Percentiles rank a stretch among this genome's conserved stretches.
Conservation (phyloP, 2,113 vertebrate genomes). For the Megaleporinus macrocephalus region DNA sequence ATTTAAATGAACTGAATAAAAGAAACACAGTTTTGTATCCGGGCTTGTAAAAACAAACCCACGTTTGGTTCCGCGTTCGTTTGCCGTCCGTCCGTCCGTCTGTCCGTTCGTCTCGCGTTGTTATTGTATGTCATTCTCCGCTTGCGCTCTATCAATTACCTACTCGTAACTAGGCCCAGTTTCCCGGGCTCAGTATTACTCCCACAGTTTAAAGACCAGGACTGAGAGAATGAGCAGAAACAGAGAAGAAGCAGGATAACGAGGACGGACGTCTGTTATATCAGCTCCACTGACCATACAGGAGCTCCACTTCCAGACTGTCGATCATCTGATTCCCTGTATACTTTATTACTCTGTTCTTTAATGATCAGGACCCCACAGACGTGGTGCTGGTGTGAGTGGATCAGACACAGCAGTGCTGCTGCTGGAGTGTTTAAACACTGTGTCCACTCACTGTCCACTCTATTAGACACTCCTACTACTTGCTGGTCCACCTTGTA, state of each 20-base stretch:
- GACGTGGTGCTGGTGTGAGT: too few species aligned
- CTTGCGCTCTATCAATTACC: constrained; percentile 38
- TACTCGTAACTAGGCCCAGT: not conserved
- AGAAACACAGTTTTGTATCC: not conserved
- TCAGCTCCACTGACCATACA: too few species aligned
- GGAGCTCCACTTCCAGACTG: too few species aligned
- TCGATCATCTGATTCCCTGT: too few species aligned
- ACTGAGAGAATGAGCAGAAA: not conserved
- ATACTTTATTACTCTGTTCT: too few species aligned
- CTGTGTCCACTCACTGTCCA: too few species aligned
- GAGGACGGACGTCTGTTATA: not conserved
- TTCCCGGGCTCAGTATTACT: constrained; percentile 14
- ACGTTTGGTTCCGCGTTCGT: not conserved
- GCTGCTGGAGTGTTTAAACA: too few species aligned
- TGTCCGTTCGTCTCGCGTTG: constrained; percentile 23
- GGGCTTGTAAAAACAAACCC: constrained; percentile 44
- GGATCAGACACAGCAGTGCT: too few species aligned
- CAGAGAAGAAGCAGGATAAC: constrained; percentile 4
- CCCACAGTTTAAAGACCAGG: constrained; percentile 32
- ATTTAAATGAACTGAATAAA: constrained; percentile 7
- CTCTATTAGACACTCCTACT: too few species aligned
- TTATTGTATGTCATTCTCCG: constrained; percentile 20
- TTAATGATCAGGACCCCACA: too few species aligned
- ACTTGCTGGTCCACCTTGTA: too few species aligned
- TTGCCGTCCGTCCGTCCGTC: constrained; percentile 6